These are phyloP conservation scores for Crocuta crocuta DNA, from an alignment of 2,113 vertebrate species.

Conservation along the genomic window DNA sequence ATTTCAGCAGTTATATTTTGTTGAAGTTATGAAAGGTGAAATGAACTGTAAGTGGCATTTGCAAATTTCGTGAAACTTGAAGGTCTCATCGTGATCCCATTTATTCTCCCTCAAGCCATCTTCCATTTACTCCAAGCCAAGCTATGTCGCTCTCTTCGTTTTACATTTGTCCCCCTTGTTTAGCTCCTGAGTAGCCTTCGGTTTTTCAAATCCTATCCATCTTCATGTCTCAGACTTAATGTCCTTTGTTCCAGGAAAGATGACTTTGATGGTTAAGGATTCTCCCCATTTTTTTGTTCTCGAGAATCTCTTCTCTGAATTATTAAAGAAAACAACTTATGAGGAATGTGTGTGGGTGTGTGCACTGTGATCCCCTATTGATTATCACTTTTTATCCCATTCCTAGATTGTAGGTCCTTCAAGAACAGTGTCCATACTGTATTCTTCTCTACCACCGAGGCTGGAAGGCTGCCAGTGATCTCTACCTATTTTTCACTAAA, in stretches of 20 bases:
- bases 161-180: not conserved
- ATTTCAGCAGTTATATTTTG: slow-evolving; percentile 13
- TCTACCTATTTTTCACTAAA: not conserved
- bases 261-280: not conserved
- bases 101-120: not conserved
- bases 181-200: not conserved
- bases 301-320: not conserved
- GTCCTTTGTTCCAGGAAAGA: not conserved
- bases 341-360: not conserved
- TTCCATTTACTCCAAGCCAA: not conserved
- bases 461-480: not conserved
- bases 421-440: not conserved
- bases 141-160: not conserved
- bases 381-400: not conserved
- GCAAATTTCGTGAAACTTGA: not conserved
- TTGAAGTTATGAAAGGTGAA: not conserved
- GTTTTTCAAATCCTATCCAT: not conserved
- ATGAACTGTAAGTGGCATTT: not conserved
- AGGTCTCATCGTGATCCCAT: not conserved
- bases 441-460: not conserved
- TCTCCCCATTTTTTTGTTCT: not conserved
- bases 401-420: not conserved
- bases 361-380: not conserved
- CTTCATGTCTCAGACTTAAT: not conserved
- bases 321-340: not conserved